Base-by-base conservation (phyloP, 2,113 vertebrate genomes). In the Panurus biarmicus region DNA sequence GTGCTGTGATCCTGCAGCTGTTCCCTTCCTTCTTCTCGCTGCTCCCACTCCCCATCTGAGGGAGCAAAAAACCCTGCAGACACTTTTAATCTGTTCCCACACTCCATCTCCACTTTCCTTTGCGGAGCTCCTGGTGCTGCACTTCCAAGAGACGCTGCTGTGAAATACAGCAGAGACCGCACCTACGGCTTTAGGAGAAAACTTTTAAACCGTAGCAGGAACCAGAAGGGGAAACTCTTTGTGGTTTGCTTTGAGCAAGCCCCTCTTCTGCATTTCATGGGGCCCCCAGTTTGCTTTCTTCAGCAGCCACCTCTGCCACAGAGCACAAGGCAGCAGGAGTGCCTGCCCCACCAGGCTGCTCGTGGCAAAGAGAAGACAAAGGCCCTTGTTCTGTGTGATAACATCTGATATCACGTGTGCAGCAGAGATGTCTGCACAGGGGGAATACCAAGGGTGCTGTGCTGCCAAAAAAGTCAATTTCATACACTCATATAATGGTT, bases 21-120 rank as follows among this genome's bases (percentile, higher is more conserved):
- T 92, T 95, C 91, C 87, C 78, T 83, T 64, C 29, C 75, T 92
- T 48, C 85, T 96, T 95, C 91, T 97, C 95, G 91, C 94, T 69
- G 96, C 92, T 97, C 94, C 93, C 94, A 95, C 93, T 91, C 90
- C 90, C 96, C 92, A 96, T 96, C 93, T 95, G 93, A 95, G 48
- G 51, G 50, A 71, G 60, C 12, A 77, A 92, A 92, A 94, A 93
- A 85, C 13, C 86, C 90, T 94, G 72, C 64, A 95, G 91, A 94
- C 92, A 84, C 79, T 93, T 95, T 44, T 93, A 84, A 86, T 82
- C 67, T 93, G 89, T 73, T 95, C 91, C 94, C 87, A 93, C 91
- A 77, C 60, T 90, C 79, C 90, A 22, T 71, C 60, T 33, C 93
- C 81, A 50, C 84, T 76, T 83, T 73, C 56, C 47, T 36, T 16